Evolutionary conservation across 2,888 invertebrate species (phyloP), one percentile per base, ranked within the genome.

Genomic region (Keiferia lycopersicella): DNA sequence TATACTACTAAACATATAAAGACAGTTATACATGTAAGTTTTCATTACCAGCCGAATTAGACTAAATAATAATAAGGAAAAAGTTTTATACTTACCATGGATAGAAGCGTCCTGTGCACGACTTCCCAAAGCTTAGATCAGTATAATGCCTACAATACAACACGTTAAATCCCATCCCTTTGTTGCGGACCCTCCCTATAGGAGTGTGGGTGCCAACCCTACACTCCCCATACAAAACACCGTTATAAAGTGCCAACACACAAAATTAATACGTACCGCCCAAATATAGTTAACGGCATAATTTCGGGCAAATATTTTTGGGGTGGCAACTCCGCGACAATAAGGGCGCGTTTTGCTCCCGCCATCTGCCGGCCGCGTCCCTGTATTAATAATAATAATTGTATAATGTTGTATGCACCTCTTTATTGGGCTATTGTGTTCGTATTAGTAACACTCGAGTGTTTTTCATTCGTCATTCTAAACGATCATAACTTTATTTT

Each of bases 161-260:
- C 85, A 86, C 80, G 79, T 80, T 86, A 86, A 90, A 90, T 90
- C 88, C 88, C 84, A 86, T 86, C 86, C 85, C 75, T 80, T 90
- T 89, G 89, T 90, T 72, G 73, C 63, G 66, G 67, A 76, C 81
- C 86, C 79, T 78, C 81, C 78, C 70, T 70, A 65, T 66, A 70
- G 80, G 82, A 69, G 30, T 22, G 20, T 53, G 51, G 56, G 30
- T 56, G 34, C 56, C 67, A 71, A 67, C 66, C 67, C 65, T 53
- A 53, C 51, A 53, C 60, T n/a, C 72, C 75, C 74, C 68, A 70
- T 70, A 72, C 70, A 69, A 69, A 71, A 72, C 68, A 71, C 72
- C 63, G 68, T 73, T 73, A 75, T 79, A 75, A 76, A 80, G 78
- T 77, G 79, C 78, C 80, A 80, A 84, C 84, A 86, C 83, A 83